Evolutionary conservation across 2,113 vertebrate genomes (phyloP).

Genomic region (Bos javanicus): DNA sequence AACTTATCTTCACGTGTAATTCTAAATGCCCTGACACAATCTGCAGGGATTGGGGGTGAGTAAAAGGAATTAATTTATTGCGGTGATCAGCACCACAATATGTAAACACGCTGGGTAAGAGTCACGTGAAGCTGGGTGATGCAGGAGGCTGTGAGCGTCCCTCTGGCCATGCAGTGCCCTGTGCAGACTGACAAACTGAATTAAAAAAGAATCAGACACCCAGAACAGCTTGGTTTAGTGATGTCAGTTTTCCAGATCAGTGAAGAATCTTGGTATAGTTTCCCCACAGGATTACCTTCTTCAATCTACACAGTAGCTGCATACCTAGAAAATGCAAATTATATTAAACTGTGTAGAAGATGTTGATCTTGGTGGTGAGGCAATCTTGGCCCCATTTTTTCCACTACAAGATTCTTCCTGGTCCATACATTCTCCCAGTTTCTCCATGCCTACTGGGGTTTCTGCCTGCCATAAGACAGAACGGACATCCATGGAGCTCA

Average conservation of each 20-base stretch:
- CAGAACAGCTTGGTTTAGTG: not conserved
- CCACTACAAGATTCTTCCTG: fast-evolving
- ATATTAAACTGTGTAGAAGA: not conserved
- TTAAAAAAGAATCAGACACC: not conserved
- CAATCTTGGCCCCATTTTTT: fast-evolving
- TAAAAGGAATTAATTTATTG: too few relatives aligned
- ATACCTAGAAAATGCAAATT: not conserved
- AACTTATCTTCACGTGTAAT: fast-evolving
- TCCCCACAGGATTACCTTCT: not conserved
- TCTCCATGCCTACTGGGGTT: fast-evolving
- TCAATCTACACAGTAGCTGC: not conserved
- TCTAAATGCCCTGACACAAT: not conserved
- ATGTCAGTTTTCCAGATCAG: not conserved
- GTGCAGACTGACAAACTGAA: not conserved
- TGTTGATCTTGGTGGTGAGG: not conserved
- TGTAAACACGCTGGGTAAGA: not conserved
- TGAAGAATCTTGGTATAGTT: not conserved
- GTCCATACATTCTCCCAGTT: fast-evolving
- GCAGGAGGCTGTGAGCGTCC: fast-evolving
- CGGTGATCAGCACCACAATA: fast-evolving
- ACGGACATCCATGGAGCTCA: not conserved
- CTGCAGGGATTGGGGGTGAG: not conserved
- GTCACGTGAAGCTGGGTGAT: fast-evolving
- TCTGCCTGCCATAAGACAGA: not conserved
- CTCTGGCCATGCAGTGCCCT: fast-evolving